Percentiles rank a stretch among this genome's conserved stretches.
These are phyloP conservation scores for Lasioglossum baleicum DNA, from an alignment of 1,140 invertebrate species.

Conservation along the genomic window DNA sequence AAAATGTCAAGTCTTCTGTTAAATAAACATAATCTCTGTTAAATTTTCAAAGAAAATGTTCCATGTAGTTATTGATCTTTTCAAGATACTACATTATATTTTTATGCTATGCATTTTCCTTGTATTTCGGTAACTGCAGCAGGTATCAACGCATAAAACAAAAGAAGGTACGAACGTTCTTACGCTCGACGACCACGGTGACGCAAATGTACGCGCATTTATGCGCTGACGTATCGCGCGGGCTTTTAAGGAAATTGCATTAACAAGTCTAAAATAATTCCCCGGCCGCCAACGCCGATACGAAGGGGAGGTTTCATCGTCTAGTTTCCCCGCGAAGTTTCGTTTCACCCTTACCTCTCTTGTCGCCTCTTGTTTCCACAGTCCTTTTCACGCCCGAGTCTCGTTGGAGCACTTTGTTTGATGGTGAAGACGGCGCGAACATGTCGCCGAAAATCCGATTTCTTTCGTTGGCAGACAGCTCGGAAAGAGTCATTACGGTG, in stretches of 20 bases:
- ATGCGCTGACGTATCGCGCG: constrained; percentile 39
- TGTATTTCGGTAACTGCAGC: neutral
- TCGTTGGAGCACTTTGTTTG: constrained; percentile 31
- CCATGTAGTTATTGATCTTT: too few species aligned
- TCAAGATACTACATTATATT: neutral
- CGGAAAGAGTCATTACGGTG: constrained; percentile 8
- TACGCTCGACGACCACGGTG: neutral
- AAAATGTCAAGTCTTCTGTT: too few species aligned
- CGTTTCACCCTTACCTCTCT: neutral
- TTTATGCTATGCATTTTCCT: neutral
- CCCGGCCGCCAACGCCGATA: constrained; percentile 17
- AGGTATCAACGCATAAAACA: constrained; percentile 8
- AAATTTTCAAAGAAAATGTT: too few species aligned
- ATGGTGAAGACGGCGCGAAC: constrained; percentile 41
- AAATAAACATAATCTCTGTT: too few species aligned
- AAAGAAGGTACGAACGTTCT: constrained; percentile 7
- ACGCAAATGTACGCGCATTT: constrained; percentile 31
- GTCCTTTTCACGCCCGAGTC: constrained; percentile 15
- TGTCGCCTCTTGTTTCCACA: neutral
- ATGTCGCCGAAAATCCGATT: constrained; percentile 52
- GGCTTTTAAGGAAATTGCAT: constrained; percentile 71
- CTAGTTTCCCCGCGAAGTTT: neutral
- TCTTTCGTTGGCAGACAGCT: constrained; percentile 22
- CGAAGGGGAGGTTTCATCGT: neutral
- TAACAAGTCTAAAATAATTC: constrained; percentile 71